phyloP scores from a whole-genome alignment of 2,888 invertebrate species.

The Drosophila anomalata region DNA sequence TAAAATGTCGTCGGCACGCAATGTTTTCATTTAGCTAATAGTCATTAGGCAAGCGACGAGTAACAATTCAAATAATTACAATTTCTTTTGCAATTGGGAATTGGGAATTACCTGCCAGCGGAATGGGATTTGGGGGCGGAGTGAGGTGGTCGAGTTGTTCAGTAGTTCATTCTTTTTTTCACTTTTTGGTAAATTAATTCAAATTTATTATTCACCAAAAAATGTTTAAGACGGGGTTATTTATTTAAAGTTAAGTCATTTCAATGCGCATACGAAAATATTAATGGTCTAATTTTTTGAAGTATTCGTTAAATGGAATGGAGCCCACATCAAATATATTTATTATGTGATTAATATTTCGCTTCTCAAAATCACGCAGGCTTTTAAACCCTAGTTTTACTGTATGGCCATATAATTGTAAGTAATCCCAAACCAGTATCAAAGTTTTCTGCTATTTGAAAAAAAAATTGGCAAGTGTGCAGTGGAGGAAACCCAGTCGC shows the following conservation, averaged over 20 bases:
- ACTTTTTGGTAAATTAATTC: slow-evolving; percentile 53
- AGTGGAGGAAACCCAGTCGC: not conserved
- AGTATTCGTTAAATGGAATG: too few relatives aligned
- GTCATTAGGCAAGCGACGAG: slow-evolving; percentile 61
- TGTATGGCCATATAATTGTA: not conserved
- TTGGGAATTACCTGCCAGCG: slow-evolving; percentile 14
- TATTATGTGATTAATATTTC: not conserved
- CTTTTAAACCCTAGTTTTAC: not conserved
- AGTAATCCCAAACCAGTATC: not conserved
- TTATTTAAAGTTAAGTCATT: too few relatives aligned
- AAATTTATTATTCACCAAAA: not conserved
- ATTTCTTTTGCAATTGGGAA: slow-evolving; percentile 35
- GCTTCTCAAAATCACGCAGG: not conserved
- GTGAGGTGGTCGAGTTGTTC: slow-evolving; percentile 65
- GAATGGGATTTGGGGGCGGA: slow-evolving; percentile 9
- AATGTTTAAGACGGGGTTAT: too few relatives aligned
- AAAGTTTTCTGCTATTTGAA: not conserved
- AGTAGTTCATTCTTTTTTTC: slow-evolving; percentile 50
- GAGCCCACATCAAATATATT: not conserved
- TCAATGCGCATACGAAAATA: too few relatives aligned
- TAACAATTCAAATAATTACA: slow-evolving; percentile 54
- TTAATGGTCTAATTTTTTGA: too few relatives aligned
- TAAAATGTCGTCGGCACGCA: slow-evolving; percentile 75
- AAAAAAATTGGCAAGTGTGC: not conserved
- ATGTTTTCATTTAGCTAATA: slow-evolving; percentile 79